Conservation (phyloP, 2,888 invertebrate genomes). For the Drosophila dives region DNA sequence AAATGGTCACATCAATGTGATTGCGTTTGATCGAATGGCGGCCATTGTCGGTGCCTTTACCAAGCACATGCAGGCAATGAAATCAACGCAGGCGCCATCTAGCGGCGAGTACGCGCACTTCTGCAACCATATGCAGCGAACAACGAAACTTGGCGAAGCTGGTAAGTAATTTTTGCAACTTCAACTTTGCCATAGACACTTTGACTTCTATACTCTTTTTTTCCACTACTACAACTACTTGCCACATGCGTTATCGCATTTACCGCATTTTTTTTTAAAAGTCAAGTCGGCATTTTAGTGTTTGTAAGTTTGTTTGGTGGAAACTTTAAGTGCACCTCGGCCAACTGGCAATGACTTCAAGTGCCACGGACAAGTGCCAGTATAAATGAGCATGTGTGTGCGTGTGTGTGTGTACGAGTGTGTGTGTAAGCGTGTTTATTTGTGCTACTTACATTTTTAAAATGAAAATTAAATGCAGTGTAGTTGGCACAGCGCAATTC, state of each 20-base stretch:
- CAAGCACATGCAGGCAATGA: slow-evolving; percentile 84
- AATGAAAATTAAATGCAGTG: slow-evolving; percentile 53
- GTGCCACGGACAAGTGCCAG: slow-evolving; percentile 47
- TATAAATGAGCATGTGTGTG: slow-evolving; percentile 24
- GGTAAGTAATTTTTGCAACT: slow-evolving; percentile 81
- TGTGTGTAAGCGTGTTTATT: slow-evolving; percentile 13
- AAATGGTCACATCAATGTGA: slow-evolving; percentile 94
- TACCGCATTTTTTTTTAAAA: slow-evolving; percentile 62
- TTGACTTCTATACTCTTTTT: slow-evolving; percentile 22
- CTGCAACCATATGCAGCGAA: slow-evolving; percentile 84
- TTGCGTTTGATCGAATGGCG: slow-evolving; percentile 85
- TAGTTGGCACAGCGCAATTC: slow-evolving; percentile 31
- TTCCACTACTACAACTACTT: slow-evolving; percentile 17
- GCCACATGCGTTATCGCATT: slow-evolving; percentile 65
- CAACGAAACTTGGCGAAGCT: slow-evolving; percentile 83
- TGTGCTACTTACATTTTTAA: slow-evolving; percentile 49
- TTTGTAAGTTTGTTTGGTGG: slow-evolving; percentile 54
- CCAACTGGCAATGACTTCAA: slow-evolving; percentile 59
- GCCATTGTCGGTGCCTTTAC: slow-evolving; percentile 85
- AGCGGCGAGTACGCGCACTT: slow-evolving; percentile 83
- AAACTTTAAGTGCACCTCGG: slow-evolving; percentile 63
- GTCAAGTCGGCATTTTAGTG: slow-evolving; percentile 46
- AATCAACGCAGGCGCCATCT: slow-evolving; percentile 66
- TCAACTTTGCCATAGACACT: slow-evolving; percentile 39
- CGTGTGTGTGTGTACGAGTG: slow-evolving; percentile 2